phyloP scores from a whole-genome alignment of 2,888 invertebrate genomes.

The Drosophila fulvimacula region DNA sequence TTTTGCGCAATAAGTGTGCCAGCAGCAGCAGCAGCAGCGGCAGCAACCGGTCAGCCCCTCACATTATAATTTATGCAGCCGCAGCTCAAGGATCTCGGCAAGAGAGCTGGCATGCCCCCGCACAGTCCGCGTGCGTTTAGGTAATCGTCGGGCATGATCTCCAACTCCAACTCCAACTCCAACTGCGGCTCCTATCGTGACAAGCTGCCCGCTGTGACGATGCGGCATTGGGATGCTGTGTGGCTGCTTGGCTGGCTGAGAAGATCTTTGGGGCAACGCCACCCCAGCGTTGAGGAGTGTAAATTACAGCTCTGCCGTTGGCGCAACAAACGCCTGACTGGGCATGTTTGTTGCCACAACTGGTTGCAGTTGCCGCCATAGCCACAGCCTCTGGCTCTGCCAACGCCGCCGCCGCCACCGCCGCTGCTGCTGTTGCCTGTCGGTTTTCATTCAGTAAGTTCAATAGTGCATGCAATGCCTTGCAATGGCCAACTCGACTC shows the following conservation, averaged over 20 bases:
- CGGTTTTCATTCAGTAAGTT: slow-evolving; percentile 79
- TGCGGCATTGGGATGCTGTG: slow-evolving; percentile 46
- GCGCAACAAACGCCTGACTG: slow-evolving; percentile 63
- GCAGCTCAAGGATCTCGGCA: slow-evolving; percentile 73
- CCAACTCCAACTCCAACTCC: slow-evolving; percentile 56
- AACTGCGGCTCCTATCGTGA: slow-evolving; percentile 60
- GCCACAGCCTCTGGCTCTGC: background rate
- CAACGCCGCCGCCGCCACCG: slow-evolving; percentile 8
- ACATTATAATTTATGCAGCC: slow-evolving; percentile 76
- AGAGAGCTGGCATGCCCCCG: background rate
- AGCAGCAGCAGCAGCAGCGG: slow-evolving; percentile 48
- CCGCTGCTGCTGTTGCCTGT: slow-evolving; percentile 57
- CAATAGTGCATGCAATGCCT: slow-evolving; percentile 77
- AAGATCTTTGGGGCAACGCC: slow-evolving; percentile 57
- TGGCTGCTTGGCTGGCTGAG: slow-evolving; percentile 14
- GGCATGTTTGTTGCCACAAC: slow-evolving; percentile 52
- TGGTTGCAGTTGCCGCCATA: slow-evolving; percentile 26
- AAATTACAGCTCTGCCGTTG: slow-evolving; percentile 74
- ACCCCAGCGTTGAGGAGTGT: slow-evolving; percentile 73
- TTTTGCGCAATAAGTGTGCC: slow-evolving; percentile 79
- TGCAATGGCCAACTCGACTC: slow-evolving; percentile 30
- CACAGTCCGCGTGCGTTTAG: slow-evolving; percentile 69
- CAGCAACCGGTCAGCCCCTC: slow-evolving; percentile 73
- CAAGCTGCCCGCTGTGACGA: slow-evolving; percentile 74
- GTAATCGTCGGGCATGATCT: slow-evolving; percentile 78